Evolutionary conservation across 2,797 vertebrate species (phyloP).

Genomic region (Pangasius larnaudii): DNA sequence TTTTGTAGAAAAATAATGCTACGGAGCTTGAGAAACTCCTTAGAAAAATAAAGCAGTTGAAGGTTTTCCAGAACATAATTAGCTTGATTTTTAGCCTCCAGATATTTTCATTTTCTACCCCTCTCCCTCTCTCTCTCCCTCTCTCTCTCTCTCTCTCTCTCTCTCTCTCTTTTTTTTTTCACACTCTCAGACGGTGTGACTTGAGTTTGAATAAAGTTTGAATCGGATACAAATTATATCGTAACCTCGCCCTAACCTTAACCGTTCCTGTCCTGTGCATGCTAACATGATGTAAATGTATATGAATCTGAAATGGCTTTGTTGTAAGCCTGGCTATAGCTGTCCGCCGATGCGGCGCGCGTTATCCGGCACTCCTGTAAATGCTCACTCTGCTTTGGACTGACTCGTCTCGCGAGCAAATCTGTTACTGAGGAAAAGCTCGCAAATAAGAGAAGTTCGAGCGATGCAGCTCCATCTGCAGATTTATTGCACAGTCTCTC

Average conservation of each 20-base stretch:
- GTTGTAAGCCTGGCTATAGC: background rate
- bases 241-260: background rate
- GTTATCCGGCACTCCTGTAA: background rate
- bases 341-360: background rate
- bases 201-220: conserved; percentile 30
- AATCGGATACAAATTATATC: conserved; percentile 21
- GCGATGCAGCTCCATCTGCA: conserved; percentile 70
- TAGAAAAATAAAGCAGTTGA: conserved; percentile 50
- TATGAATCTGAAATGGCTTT: background rate
- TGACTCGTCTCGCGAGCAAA: conserved; percentile 64
- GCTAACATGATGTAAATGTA: background rate
- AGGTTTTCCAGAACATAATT: conserved; percentile 76
- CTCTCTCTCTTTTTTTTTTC: conserved; percentile 5
- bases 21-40: conserved; percentile 54
- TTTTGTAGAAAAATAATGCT: conserved; percentile 58
- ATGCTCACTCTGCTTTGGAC: background rate
- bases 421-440: conserved; percentile 75
- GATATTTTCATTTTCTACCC: conserved; percentile 61
- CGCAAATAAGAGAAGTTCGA: conserved; percentile 71
- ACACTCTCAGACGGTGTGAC: background rate
- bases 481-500: conserved; percentile 48
- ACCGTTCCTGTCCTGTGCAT: background rate
- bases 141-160: conserved; percentile 18
- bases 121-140: conserved; percentile 28
- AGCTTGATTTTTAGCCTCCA: conserved; percentile 68